Evolutionary conservation across 2,113 vertebrate species (phyloP), one percentile per base, ranked within the genome.

Genomic region (Solenodon paradoxus): DNA sequence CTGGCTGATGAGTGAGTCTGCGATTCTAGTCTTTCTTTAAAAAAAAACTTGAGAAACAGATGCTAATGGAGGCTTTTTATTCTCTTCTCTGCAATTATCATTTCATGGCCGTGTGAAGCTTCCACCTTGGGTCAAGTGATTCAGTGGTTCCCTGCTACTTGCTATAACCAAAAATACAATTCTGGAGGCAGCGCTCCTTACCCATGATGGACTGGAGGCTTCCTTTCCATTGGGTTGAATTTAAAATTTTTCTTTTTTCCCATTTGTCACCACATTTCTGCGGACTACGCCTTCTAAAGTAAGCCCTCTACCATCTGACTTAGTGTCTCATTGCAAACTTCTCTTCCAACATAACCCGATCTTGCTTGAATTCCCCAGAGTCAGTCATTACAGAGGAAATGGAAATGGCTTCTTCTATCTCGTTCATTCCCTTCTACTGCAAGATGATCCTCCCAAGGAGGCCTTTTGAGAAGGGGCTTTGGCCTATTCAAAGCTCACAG

Each of bases 341-440:
- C 51, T 64, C 38, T 75, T 17, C 4, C 9, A 38, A 51, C 9
- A 42, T 24, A 88, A 8, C 16, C 59, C 90, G 75, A 78, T 82
- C 66, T n/a, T 96, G 38, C 82, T 94, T 93, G 88, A 86, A 95
- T 83, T 93, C 53, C 45, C 57, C n/a, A 8, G 80, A 75, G 49
- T 55, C 47, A 38, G 16, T 63, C 66, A 92, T 88, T 72, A 49
- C 40, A 95, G 38, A 86, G 42, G 26, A 79, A 89, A 93, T 93
- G 61, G 61, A 95, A 84, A 79, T 87, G 53, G 35, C 12, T 95
- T 82, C 63, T 74, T 91, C 24, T 17, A 81, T 80, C 40, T 82
- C 78, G 49, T 83, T 78, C 19, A 35, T 72, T 85, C 42, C 16
- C 26, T 92, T 75, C 28, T 84, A 53, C 35, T 71, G 22, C 4